Base-by-base conservation (phyloP, 2,888 invertebrate species). In the Falcaria lacertinaria region DNA sequence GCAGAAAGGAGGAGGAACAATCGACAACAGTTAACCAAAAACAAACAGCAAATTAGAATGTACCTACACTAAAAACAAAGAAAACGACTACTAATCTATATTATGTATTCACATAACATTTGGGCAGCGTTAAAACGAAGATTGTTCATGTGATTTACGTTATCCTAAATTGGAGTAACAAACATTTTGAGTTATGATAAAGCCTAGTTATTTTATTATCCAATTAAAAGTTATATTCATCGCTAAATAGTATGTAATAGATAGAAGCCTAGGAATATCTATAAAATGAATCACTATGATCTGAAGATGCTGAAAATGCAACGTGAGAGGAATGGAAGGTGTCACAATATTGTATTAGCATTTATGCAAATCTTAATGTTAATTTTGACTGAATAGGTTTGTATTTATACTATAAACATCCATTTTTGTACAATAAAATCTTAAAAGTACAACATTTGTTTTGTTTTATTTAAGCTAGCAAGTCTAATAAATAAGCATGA, bases 1-100 rank as follows among this genome's bases (percentile, higher is more conserved):
- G 91, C 70, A 94, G 93, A 81, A 95, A 95, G 67, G 92, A 95
- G 67, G 92, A 93, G 68, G 90, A 91, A 64, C 89, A 90, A 53
- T 53, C 65, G 45, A 48, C 57, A 50, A 52, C 52, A 43, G 54
- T 54, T 50, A 64, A 67, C 47, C 70, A 69, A 55, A 83, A 88
- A 58, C 72, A 85, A 78, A 69, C 69, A 53, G 83, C 83, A 52
- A 71, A 83, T 66, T 79, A 79, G 74, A 52, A 44, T 52, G 19
- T 13, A 36, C 5, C 19, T 53, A 45, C 45, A 48, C 40, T 49
- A 50, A 51, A 41, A 52, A 51, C 51, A 44, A 52, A 46, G 57
- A 28, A 28, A 28, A 11, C 3, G 46, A 57, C 56, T 69, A 71
- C 59, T 66, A 63, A 68, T 64, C 59, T 57, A 60, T 57, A 52